phyloP scores from a whole-genome alignment of 2,113 vertebrate species.

The Hypomesus transpacificus region DNA sequence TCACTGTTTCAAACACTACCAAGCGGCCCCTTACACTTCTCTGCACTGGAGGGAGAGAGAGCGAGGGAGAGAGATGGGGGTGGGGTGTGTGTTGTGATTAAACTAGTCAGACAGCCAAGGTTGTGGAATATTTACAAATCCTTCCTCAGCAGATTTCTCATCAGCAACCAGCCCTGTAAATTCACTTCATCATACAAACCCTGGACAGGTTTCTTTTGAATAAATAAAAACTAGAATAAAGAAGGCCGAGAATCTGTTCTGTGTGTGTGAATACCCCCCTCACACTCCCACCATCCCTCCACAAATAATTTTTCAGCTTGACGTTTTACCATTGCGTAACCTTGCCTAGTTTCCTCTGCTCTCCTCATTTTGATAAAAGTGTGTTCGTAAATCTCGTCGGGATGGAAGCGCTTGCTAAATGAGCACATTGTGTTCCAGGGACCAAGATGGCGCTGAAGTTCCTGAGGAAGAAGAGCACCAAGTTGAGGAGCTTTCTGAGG shows the following conservation, averaged over 20 bases:
- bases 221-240: constrained; percentile 32
- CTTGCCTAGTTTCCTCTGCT: too few relatives aligned
- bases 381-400: too few relatives aligned
- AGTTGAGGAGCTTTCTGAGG: constrained; percentile 76
- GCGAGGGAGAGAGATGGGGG: background rate
- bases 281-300: too few relatives aligned
- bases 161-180: constrained; percentile 10
- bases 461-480: constrained; percentile 77
- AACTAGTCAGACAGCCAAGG: constrained; percentile 8
- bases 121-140: constrained; percentile 35
- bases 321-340: too few relatives aligned
- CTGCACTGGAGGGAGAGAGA: too few relatives aligned
- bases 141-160: background rate
- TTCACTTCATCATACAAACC: constrained; percentile 37
- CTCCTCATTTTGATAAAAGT: too few relatives aligned
- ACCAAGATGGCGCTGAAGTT: constrained; percentile 81
- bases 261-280: too few relatives aligned
- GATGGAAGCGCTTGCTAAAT: too few relatives aligned
- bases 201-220: constrained; percentile 16
- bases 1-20: too few relatives aligned
- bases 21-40: too few relatives aligned
- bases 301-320: too few relatives aligned
- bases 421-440: constrained; percentile 48
- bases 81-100: background rate
- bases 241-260: background rate